Percentiles rank a stretch among this genome's conserved stretches.
Conservation (phyloP, 2,888 invertebrate genomes). For the Magallana nippona region DNA sequence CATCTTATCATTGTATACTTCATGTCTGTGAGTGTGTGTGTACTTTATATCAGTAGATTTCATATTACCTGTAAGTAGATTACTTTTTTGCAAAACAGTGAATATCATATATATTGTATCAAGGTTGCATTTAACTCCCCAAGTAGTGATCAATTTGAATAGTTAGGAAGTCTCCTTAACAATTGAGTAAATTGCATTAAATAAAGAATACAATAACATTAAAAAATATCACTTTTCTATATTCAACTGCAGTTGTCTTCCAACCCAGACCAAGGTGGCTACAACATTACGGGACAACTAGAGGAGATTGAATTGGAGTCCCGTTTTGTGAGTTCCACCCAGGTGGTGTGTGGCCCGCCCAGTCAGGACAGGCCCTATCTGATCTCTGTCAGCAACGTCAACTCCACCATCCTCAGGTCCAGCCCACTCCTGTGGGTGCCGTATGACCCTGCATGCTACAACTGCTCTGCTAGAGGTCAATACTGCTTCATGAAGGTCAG, state of each 20-base stretch:
- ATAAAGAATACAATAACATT: no score
- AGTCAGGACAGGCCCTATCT: constrained; percentile 52
- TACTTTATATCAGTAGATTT: no score
- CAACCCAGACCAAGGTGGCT: constrained; percentile 36
- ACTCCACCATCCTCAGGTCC: constrained; percentile 46
- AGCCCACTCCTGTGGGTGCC: constrained; percentile 50
- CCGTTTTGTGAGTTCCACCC: constrained; percentile 57
- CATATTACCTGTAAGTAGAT: no score
- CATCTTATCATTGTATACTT: no score
- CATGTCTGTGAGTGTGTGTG: no score
- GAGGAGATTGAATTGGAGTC: constrained; percentile 42
- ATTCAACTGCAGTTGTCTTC: neutral
- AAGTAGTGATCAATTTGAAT: no score
- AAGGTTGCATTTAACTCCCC: no score
- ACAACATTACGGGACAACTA: constrained; percentile 43
- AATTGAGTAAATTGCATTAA: no score
- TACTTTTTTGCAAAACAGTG: no score
- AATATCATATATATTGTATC: no score
- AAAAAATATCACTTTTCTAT: neutral
- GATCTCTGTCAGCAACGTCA: constrained; percentile 54
- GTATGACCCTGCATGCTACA: constrained; percentile 58
- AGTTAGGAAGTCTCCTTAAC: no score
- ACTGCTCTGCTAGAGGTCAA: constrained; percentile 50
- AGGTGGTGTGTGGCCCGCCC: constrained; percentile 55
- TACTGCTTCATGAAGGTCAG: constrained; percentile 58